These are phyloP conservation scores for Gobius niger DNA, from an alignment of 2,113 vertebrate species.

Conservation along the genomic window DNA sequence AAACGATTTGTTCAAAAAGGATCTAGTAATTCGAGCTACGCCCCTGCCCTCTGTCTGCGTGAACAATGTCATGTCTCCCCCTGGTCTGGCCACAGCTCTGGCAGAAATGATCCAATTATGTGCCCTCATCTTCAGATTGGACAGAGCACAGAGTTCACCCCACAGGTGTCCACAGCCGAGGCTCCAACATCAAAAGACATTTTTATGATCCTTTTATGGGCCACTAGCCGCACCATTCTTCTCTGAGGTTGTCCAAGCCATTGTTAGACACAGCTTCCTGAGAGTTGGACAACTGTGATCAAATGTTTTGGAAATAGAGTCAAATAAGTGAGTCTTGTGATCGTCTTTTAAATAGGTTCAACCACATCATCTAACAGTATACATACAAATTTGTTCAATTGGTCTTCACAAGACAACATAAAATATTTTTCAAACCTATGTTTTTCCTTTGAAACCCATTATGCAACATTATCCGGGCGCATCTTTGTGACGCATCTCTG, in stretches of 20 bases:
- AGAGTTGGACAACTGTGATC: constrained; percentile 8
- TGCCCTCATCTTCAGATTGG: constrained; percentile 28
- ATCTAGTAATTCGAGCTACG: too few species aligned
- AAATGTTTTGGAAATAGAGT: not conserved
- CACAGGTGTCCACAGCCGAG: constrained; percentile 63
- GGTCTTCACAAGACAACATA: too few species aligned
- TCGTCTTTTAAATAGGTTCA: not conserved
- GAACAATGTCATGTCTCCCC: not conserved
- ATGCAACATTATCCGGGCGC: not conserved
- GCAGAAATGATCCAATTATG: constrained; percentile 52
- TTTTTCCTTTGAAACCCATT: not conserved
- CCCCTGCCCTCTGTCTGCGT: not conserved
- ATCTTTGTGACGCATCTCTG: not conserved
- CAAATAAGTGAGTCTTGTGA: not conserved
- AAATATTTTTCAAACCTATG: not conserved
- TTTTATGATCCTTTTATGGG: constrained; percentile 62
- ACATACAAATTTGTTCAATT: too few species aligned
- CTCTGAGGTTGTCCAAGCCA: constrained; percentile 40
- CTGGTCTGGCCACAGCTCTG: constrained; percentile 19
- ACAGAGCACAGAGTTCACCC: constrained; percentile 54
- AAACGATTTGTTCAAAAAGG: too few species aligned
- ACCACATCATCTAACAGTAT: not conserved
- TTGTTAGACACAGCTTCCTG: constrained; percentile 36
- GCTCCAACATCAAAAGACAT: constrained; percentile 58
- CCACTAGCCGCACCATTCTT: constrained; percentile 49